These are phyloP conservation scores for Scalopus aquaticus DNA, from an alignment of 2,113 vertebrate genomes.

Conservation along the genomic window DNA sequence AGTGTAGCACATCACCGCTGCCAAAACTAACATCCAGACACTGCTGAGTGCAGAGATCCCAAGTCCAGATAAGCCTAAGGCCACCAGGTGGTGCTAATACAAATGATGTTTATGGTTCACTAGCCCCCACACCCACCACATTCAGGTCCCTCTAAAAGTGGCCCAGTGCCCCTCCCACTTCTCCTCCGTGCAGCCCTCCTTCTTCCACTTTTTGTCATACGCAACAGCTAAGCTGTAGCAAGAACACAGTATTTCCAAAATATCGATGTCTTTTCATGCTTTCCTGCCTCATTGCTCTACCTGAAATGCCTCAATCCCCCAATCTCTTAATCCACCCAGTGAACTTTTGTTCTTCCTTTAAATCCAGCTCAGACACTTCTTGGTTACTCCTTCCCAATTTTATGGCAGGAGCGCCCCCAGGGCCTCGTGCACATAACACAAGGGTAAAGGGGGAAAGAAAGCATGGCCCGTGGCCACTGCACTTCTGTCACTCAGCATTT, in stretches of 20 bases:
- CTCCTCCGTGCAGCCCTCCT: not conserved
- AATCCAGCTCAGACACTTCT: not conserved
- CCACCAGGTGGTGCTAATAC: not conserved
- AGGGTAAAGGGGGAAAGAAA: not conserved
- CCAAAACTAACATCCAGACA: constrained; percentile 21
- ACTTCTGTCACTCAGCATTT: constrained; percentile 7
- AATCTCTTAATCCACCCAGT: not conserved
- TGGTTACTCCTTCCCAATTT: not conserved
- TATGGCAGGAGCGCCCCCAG: too few relatives aligned
- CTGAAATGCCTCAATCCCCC: not conserved
- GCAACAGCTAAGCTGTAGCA: not conserved
- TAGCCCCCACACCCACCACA: not conserved
- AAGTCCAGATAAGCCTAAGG: not conserved
- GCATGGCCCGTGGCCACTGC: too few relatives aligned
- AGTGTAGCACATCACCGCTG: not conserved
- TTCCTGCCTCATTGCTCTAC: not conserved
- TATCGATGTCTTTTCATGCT: not conserved
- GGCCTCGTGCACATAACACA: not conserved
- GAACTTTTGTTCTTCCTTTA: not conserved
- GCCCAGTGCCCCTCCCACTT: not conserved
- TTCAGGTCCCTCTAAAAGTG: constrained; percentile 12
- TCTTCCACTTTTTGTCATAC: not conserved
- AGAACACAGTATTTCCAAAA: constrained; percentile 22
- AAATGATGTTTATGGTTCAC: not conserved
- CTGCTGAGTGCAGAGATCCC: not conserved